A percentile compares a stretch with the other conserved stretches of the same genome.
Evolutionary conservation across 2,113 vertebrate genomes (phyloP).

Genomic region (Corythornis madagascariensis): DNA sequence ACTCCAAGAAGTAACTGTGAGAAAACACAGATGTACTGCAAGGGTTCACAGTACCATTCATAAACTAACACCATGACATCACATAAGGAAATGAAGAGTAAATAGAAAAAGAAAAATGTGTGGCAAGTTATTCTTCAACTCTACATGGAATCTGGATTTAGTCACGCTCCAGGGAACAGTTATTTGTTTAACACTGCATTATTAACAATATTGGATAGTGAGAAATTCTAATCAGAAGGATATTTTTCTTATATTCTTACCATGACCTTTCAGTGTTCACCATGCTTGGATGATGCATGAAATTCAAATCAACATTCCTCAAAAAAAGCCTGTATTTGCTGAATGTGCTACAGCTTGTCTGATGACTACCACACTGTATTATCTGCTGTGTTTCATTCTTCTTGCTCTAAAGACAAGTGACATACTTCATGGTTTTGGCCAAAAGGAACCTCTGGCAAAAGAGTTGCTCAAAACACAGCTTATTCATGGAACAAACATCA

Average conservation of each 20-base stretch:
- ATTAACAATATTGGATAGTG: not conserved
- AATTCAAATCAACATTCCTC: constrained; percentile 11
- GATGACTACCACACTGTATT: not conserved
- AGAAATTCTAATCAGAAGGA: constrained; percentile 26
- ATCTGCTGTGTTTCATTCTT: not conserved
- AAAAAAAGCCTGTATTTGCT: not conserved
- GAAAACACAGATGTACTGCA: not conserved
- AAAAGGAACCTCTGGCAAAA: not conserved
- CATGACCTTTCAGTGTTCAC: constrained; percentile 13
- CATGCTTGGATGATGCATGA: constrained; percentile 4
- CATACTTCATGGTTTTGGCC: not conserved
- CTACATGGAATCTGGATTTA: not conserved
- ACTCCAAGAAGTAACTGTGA: not conserved
- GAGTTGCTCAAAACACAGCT: not conserved
- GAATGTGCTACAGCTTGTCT: not conserved
- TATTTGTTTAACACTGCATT: not conserved
- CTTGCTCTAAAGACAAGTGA: not conserved
- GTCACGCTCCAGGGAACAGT: not conserved
- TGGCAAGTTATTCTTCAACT: constrained; percentile 3
- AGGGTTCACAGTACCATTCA: not conserved
- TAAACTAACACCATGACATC: not conserved
- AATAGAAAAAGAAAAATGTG: not conserved
- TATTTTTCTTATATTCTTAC: constrained; percentile 3
- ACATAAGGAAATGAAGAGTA: not conserved
- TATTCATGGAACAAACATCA: not conserved